Percentiles rank a stretch among this genome's conserved stretches.
These are phyloP conservation scores for Saccostrea glomerata DNA, from an alignment of 1,140 invertebrate genomes.

Conservation along the genomic window DNA sequence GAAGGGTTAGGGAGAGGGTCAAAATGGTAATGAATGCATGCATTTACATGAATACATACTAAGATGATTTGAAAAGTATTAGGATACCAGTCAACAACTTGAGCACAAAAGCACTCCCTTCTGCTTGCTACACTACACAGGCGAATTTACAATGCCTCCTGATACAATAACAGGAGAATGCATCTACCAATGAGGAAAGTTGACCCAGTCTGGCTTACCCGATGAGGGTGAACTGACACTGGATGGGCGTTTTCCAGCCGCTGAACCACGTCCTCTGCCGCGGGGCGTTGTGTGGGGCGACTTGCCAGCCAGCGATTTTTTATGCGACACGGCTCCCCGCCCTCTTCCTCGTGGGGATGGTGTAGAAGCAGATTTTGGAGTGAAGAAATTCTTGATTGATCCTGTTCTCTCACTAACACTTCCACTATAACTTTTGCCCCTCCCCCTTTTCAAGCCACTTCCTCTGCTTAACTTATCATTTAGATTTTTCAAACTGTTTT, in stretches of 20 bases:
- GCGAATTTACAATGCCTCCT: conserved; percentile 41
- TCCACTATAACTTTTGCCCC: conserved; percentile 49
- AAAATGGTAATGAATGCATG: conserved; percentile 29
- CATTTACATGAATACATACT: conserved; percentile 37
- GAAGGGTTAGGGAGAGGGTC: conserved; percentile 24
- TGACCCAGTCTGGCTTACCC: conserved; percentile 49
- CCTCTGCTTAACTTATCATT: conserved; percentile 39
- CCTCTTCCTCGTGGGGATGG: conserved; percentile 42
- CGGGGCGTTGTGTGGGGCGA: conserved; percentile 44
- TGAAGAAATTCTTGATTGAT: conserved; percentile 42
- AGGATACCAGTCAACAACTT: conserved; percentile 40
- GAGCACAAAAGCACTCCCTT: conserved; percentile 31
- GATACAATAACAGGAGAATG: conserved; percentile 34
- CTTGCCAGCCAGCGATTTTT: conserved; percentile 26
- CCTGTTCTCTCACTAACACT: conserved; percentile 31
- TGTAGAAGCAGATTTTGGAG: conserved; percentile 37
- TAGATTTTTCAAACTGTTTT: background rate
- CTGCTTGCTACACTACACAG: conserved; percentile 33
- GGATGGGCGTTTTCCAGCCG: conserved; percentile 45
- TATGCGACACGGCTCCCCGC: conserved; percentile 41
- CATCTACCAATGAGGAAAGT: conserved; percentile 46
- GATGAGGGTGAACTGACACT: conserved; percentile 14
- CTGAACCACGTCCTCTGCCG: conserved; percentile 61
- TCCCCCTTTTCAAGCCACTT: conserved; percentile 58
- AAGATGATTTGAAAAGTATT: conserved; percentile 22